A percentile compares a stretch with the other conserved stretches of the same genome.
These are phyloP conservation scores for Epicampocera succincta DNA, from an alignment of 2,888 invertebrate genomes.

Conservation along the genomic window DNA sequence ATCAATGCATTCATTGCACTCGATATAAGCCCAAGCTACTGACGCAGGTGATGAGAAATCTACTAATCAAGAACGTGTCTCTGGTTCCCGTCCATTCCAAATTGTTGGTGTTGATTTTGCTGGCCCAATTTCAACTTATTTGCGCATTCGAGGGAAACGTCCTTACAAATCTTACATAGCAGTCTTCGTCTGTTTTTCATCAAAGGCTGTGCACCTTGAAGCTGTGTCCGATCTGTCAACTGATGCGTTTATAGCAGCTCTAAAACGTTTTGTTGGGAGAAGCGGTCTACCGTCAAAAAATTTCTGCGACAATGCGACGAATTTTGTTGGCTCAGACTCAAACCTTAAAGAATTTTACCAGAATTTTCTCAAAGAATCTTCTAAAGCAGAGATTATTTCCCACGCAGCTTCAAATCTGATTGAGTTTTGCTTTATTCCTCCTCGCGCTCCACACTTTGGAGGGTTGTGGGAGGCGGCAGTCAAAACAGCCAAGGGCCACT, in stretches of 20 bases:
- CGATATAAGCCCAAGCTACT: constrained; percentile 48
- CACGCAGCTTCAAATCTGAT: constrained; percentile 6
- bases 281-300: constrained; percentile 43
- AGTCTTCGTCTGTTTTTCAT: constrained; percentile 43
- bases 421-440: constrained; percentile 49
- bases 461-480: constrained; percentile 56
- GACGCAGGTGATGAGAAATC: constrained; percentile 49
- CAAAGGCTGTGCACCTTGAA: constrained; percentile 63
- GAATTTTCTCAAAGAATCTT: constrained; percentile 13
- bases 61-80: constrained; percentile 45
- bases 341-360: constrained; percentile 37
- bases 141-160: constrained; percentile 41
- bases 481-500: constrained; percentile 58
- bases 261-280: constrained; percentile 58
- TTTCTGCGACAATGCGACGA: constrained; percentile 50
- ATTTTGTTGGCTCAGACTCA: constrained; percentile 47
- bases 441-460: constrained; percentile 66
- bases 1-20: constrained; percentile 43
- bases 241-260: constrained; percentile 47
- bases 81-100: constrained; percentile 18
- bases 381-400: neutral
- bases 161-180: constrained; percentile 49
- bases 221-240: constrained; percentile 64
- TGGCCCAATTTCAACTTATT: constrained; percentile 35
- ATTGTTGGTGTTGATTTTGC: constrained; percentile 43